phyloP scores from a whole-genome alignment of 2,888 invertebrate species.

The Raillietiella orientalis region DNA sequence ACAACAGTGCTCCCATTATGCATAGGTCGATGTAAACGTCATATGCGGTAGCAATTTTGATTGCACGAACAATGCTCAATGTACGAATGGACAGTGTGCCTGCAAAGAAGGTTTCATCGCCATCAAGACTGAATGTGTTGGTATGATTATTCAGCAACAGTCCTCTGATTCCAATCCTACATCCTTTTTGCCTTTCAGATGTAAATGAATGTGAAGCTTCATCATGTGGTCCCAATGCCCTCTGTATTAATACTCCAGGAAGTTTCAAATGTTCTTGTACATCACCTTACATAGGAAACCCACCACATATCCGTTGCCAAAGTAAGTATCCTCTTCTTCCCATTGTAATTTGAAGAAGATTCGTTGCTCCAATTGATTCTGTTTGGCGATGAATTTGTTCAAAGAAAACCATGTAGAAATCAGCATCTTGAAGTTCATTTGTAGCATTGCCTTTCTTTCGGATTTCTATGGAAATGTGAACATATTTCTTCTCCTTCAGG shows the following conservation, averaged over 20 bases:
- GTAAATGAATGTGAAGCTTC: conserved; percentile 7
- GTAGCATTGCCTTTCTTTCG: too few relatives aligned
- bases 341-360: too few relatives aligned
- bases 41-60: conserved; percentile 58
- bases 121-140: conserved; percentile 34
- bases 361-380: too few relatives aligned
- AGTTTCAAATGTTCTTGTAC: conserved; percentile 50
- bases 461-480: too few relatives aligned
- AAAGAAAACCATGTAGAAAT: too few relatives aligned
- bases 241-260: conserved; percentile 45
- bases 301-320: conserved; percentile 42
- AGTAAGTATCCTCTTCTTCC: conserved; percentile 11
- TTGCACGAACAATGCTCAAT: conserved; percentile 69
- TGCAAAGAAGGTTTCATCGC: conserved; percentile 59
- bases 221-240: conserved; percentile 38
- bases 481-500: too few relatives aligned
- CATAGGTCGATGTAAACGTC: conserved; percentile 24
- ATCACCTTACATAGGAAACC: conserved; percentile 44
- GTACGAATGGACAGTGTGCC: conserved; percentile 43
- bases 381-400: too few relatives aligned
- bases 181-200: too few relatives aligned
- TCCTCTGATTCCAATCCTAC: too few relatives aligned
- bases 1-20: conserved; percentile 1
- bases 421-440: too few relatives aligned
- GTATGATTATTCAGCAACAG: conserved; percentile 8